Base-by-base conservation (phyloP, 2,113 vertebrate species). In the Cacatua alba region DNA sequence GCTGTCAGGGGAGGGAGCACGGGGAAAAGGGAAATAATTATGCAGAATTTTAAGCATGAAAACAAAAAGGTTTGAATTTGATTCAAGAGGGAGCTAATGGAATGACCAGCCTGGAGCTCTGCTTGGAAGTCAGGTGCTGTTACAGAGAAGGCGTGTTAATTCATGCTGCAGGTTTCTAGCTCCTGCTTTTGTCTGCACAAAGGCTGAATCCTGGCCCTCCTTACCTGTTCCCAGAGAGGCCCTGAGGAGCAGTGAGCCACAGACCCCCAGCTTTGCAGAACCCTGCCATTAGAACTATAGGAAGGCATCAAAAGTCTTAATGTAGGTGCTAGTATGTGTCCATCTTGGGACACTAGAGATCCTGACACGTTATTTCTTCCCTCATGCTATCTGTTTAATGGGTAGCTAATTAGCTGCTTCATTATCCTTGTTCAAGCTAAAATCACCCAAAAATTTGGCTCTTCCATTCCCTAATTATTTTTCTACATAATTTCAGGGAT, bases 61-160 rank as follows among this genome's bases (percentile, higher is more conserved):
- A 94, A 86, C 35, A 86, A 29, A 83, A 94, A 78, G 33, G 70
- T 90, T 90, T 53, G 70, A 37, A 77, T 96, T 88, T 84, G 20
- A 71, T 96, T 92, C 41, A 86, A 33, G 68, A 70, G 31, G 49
- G 37, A 86, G 68, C 64, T 93, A 90, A 78, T 88, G 72, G 51
- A 62, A 92, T 59, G 76, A 49, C 31, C 68, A 86, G 77, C 39
- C 68, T 96, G 80, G 49, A 81, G 60, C 51, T 86, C 49, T 83
- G 28, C 72, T 80, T 77, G 68, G 51, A 78, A 88, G 43, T 63
- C 86, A 60, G 76, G 28, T 83, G 53, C 79, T 82, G 9, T 80
- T 86, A 49, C 19, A 65, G 59, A 39, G 31, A 88, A 72, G 17
- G n/a, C 28, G 23, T 3, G 11, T 77, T 65, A 82, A 70, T 77